Conservation (phyloP, 37 sponge, comb jelly and placozoan species). For the Aphrocallistes beatrix region DNA sequence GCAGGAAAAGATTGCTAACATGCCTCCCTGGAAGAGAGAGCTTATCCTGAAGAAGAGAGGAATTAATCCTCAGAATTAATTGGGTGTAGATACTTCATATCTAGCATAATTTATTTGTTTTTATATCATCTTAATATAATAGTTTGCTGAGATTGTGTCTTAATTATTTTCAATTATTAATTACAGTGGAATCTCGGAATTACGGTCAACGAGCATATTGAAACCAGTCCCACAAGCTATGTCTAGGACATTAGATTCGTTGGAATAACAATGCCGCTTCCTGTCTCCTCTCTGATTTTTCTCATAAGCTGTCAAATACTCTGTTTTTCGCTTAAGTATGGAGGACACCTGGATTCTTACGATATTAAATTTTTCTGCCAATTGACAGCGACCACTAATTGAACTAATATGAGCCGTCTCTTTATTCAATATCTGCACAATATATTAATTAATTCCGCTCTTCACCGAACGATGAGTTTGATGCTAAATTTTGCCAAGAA, state of each 20-base stretch:
- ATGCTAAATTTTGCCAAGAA: too few species aligned
- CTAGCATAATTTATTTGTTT: too few species aligned
- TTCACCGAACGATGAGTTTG: too few species aligned
- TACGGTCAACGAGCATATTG: not conserved
- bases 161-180: too few species aligned
- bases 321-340: not conserved
- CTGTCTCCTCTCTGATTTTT: not conserved
- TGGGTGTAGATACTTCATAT: too few species aligned
- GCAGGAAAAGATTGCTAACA: not conserved
- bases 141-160: too few species aligned
- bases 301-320: constrained; percentile 7
- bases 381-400: not conserved
- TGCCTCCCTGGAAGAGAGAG: not conserved
- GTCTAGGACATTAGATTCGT: not conserved
- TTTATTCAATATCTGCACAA: too few species aligned
- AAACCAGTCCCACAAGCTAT: constrained; percentile 12
- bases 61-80: not conserved
- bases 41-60: not conserved
- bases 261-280: constrained; percentile 5
- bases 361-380: not conserved
- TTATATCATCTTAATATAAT: too few species aligned
- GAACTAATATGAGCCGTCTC: too few species aligned
- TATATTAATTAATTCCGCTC: too few species aligned
- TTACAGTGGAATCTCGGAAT: too few species aligned
- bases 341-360: not conserved